These are phyloP conservation scores for Sturnus vulgaris DNA, from an alignment of 2,113 vertebrate genomes.

Conservation along the genomic window DNA sequence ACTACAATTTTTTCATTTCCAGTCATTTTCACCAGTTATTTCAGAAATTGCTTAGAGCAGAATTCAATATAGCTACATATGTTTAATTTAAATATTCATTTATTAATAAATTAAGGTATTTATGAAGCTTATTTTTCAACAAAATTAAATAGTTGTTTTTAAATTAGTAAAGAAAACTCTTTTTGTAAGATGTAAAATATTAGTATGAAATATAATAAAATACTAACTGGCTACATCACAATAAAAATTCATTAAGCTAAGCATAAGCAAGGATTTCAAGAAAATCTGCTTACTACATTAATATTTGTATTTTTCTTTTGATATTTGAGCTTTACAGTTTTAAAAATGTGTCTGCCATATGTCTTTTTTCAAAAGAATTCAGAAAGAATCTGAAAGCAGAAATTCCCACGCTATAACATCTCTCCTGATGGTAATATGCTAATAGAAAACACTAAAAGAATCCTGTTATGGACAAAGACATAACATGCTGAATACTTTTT, in stretches of 20 bases:
- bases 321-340: not conserved
- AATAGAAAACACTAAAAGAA: conserved; percentile 6
- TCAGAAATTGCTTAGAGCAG: not conserved
- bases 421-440: not conserved
- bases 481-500: not conserved
- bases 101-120: not conserved
- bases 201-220: not conserved
- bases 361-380: not conserved
- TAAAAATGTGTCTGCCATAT: conserved; percentile 3
- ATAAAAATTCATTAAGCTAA: not conserved
- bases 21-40: not conserved
- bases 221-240: not conserved
- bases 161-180: not conserved
- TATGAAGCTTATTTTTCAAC: not conserved
- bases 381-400: not conserved
- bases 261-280: not conserved
- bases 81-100: not conserved
- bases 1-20: not conserved
- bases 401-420: not conserved
- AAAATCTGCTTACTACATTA: not conserved
- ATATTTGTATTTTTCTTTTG: not conserved
- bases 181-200: not conserved
- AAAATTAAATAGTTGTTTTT: not conserved
- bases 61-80: not conserved
- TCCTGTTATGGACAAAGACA: not conserved